Base-by-base conservation (phyloP, 2,113 vertebrate genomes). In the Pardalotus punctatus region DNA sequence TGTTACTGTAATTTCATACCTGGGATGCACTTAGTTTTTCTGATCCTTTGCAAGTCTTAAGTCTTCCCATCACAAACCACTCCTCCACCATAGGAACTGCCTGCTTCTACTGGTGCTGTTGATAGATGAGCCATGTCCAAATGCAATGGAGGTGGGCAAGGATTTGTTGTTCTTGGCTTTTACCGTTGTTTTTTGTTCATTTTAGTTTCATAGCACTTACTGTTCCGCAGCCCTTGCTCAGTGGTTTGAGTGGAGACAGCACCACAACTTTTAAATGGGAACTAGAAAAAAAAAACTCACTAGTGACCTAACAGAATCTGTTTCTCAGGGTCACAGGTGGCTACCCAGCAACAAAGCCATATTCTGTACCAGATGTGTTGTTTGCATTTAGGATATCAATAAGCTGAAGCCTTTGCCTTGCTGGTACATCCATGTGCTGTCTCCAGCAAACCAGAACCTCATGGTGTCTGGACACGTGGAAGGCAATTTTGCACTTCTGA, bases 291-390 rank as follows among this genome's bases (percentile, higher is more conserved):
- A 53, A 58, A 90, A 79, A 61, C 69, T 84, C 50, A 24, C 56
- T 93, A 40, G 76, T 56, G 81, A 91, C 73, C 73, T 54, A 62
- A 84, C 45, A 86, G 80, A 53, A 82, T 79, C 53, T 69, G 57
- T 97, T 81, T 77, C 73, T 96, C 84, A 43, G 78, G 91, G 73
- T 94, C 79, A 81, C 77, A 31, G 81, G 95, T 94, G 48, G 66
- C 86, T 42, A 43, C 81, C 45, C 73, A 45, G 83, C 40, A 65
- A 97, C 96, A 97, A 98, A 98, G 98, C 97, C 98, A 95, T 95
- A 97, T 36, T 27, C 83, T 82, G 71, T 96, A 94, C 87, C 92
- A 93, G 85, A 16, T 23, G 1, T 60, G 77, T 38, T 42, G 23
- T 54, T 53, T 70, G 35, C 71, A 38, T 87, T 57, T 66, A 82